Base-by-base conservation (phyloP, 2,888 invertebrate genomes). In the Cremastinae sp. region DNA sequence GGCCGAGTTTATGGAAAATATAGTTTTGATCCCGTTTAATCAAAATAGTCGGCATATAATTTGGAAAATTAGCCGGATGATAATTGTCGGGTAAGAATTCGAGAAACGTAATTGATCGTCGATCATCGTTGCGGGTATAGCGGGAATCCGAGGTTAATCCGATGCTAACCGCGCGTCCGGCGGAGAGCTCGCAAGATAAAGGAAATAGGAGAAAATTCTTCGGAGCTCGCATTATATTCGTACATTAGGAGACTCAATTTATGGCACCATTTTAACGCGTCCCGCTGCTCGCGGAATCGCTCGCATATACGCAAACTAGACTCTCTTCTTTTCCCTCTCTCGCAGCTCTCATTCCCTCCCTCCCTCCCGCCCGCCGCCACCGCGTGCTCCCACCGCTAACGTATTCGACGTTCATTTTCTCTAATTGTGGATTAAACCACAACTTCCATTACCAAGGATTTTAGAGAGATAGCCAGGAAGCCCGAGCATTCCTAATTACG, bases 261-360 rank as follows among this genome's bases (percentile, higher is more conserved):
- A 73, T 73, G 58, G 65, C 59, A 64, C 62, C 73, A 59, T 72
- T 76, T 51, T 68, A 76, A 62, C 64, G 56, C 65, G 43, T 18
- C 47, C 34, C 38, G 41, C 28, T 28, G 69, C 49, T 59, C 49
- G 28, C 62, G 38, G 70, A 34, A 49, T 38, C 16, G 59, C 38
- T 56, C 51, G 38, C 28, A 51, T 56, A 64, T 62, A 62, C 66
- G 54, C 38, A 61, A 47, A 65, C 34, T 47, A 62, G 51, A 36
- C 51, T 61, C 61, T 41, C 38, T 38, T 1, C 14, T 34, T 53
- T 0, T 53, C 28, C 12, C 53, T 28, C 12, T 20, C 28, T 28
- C 53, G n/a, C 28, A 28, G 2, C 5, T 5, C 5, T 28, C 5
- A 28, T 28, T 14, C 54, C 16, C 54, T 56, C 16, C 16, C 56